Percentiles rank a stretch among this genome's conserved stretches.
Conservation (phyloP, 2,113 vertebrate species). For the Myodes glareolus region DNA sequence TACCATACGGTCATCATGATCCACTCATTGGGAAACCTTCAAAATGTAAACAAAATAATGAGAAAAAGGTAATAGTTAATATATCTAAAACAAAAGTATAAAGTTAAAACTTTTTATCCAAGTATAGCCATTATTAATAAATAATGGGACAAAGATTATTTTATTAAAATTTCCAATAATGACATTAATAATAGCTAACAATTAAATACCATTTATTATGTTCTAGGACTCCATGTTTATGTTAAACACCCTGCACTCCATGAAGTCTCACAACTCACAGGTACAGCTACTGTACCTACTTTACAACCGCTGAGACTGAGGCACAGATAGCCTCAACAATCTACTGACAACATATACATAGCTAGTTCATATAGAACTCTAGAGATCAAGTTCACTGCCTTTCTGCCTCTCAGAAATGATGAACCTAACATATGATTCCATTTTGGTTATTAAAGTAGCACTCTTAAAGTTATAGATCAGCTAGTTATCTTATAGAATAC, state of each 20-base stretch:
- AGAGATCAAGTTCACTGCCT: not conserved
- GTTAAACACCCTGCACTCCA: constrained; percentile 27
- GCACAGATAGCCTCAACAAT: not conserved
- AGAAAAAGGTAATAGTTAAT: constrained; percentile 82
- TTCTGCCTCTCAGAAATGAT: not conserved
- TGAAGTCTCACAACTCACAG: constrained; percentile 38
- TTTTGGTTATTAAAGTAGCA: constrained; percentile 54
- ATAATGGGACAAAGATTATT: constrained; percentile 30
- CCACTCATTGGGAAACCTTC: constrained; percentile 96
- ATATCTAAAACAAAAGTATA: constrained; percentile 66
- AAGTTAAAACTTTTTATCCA: constrained; percentile 73
- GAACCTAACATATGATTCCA: constrained; percentile 17
- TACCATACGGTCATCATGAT: constrained; percentile 96
- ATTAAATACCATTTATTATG: not conserved
- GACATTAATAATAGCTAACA: constrained; percentile 48
- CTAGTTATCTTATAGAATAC: constrained; percentile 35
- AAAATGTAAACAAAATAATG: constrained; percentile 84
- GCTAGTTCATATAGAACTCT: not conserved
- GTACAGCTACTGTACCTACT: not conserved
- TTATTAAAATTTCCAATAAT: constrained; percentile 63
- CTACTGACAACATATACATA: not conserved
- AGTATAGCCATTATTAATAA: constrained; percentile 72
- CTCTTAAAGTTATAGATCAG: constrained; percentile 18
- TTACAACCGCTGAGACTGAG: not conserved
- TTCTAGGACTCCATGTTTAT: not conserved